Evolutionary conservation across 2,797 vertebrate genomes (phyloP), one percentile per base, ranked within the genome.

Genomic region (Crenuchus spilurus): DNA sequence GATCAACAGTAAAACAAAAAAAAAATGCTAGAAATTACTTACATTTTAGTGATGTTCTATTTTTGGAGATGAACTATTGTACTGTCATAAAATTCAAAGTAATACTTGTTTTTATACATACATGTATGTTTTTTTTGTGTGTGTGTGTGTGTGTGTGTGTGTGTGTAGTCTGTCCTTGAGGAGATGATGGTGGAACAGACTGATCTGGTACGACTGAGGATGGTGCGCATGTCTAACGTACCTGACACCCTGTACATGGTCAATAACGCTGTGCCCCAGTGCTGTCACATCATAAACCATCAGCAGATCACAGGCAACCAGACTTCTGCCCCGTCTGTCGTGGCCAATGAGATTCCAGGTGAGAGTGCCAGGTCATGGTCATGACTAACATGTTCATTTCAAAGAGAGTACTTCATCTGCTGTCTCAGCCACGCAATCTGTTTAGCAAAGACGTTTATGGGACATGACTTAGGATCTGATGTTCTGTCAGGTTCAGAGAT

Each of bases 121-220:
- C n/a, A n/a, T n/a, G n/a, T n/a, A 4, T 37, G 35, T 10, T 60
- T 66, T 39, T 14, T 70, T 24, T 60, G n/a, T 68, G 18, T 33
- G 18, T 70, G 14, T 41, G 8, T 74, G 13, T 65, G 11, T 42
- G 41, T 51, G 82, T 42, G 14, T 85, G 83, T 33, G 51, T 84
- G n/a, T 82, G 26, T 83, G 18, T 78, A 99, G 98, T 94, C 95
- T 0, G 92, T 96, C 46, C 93, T 99, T 42, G 98, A 98, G 48
- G 98, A 99, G 88, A 98, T 99, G 95, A 99, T 99, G 98, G 97
- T 98, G 87, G 98, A 99, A 80, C 98, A 99, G 73, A 99, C 96
- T 0, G 98, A 99, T 80, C 90, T 99, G 0, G 97, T 99, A 70
- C 94, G 98, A 24, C 86, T 99, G 84, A 91, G 98, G n/a, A 95